phyloP scores from a whole-genome alignment of 2,113 vertebrate species.

The Todiramphus saurophagus region DNA sequence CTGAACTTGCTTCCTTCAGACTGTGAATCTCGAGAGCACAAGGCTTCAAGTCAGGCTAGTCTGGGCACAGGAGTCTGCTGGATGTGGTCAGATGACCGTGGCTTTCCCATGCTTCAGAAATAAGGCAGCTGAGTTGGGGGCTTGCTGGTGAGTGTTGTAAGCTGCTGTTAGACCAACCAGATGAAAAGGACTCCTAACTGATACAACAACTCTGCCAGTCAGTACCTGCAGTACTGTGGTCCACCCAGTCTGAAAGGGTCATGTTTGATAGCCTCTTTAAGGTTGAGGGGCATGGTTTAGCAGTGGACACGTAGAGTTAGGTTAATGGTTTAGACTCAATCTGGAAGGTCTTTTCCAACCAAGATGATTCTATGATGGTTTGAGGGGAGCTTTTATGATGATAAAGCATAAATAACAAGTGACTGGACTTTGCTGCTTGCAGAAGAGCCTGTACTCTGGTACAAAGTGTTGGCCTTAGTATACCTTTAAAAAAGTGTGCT shows the following conservation, averaged over 20 bases:
- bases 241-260: accelerated
- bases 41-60: neutral
- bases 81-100: neutral
- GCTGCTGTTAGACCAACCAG: neutral
- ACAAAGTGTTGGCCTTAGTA: neutral
- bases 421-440: neutral
- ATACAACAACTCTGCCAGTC: neutral
- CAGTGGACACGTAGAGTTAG: too few relatives aligned
- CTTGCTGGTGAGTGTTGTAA: neutral
- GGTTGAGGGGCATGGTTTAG: too few relatives aligned
- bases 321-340: too few relatives aligned
- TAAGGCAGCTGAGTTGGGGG: neutral
- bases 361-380: neutral
- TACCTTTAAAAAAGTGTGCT: neutral
- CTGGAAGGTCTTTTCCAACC: too few relatives aligned
- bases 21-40: neutral
- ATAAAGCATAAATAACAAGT: neutral
- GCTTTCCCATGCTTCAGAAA: neutral
- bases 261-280: neutral
- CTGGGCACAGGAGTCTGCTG: neutral
- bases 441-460: neutral
- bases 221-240: neutral
- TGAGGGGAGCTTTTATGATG: neutral
- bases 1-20: neutral
- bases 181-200: neutral